Percentiles rank a stretch among this genome's conserved stretches.
These are phyloP conservation scores for Buphagus erythrorhynchus DNA, from an alignment of 2,797 vertebrate genomes.

Conservation along the genomic window DNA sequence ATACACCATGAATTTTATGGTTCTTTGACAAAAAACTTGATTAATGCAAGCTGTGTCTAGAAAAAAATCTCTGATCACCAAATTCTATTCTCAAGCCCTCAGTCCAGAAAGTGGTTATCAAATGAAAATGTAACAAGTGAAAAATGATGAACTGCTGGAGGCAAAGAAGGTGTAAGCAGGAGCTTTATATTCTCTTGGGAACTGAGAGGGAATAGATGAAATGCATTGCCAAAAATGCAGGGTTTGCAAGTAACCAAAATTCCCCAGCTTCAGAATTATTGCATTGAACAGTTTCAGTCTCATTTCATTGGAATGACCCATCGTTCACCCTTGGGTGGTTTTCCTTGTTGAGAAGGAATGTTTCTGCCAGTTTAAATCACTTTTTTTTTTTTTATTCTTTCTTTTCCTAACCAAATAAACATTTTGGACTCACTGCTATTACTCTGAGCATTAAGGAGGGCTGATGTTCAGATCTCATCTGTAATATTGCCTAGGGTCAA, in stretches of 20 bases:
- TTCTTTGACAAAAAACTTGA: slow-evolving; percentile 19
- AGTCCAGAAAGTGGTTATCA: not conserved
- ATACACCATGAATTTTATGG: not conserved
- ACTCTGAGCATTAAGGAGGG: not conserved
- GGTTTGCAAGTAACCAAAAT: not conserved
- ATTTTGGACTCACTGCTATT: not conserved
- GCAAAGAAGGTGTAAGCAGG: not conserved
- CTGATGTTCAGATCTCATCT: not conserved
- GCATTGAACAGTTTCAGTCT: not conserved
- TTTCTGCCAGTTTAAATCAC: not conserved
- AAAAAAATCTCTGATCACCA: not conserved
- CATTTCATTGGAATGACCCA: not conserved
- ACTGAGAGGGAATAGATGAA: not conserved
- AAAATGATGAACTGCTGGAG: not conserved
- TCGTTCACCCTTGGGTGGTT: not conserved
- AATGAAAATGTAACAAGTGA: not conserved
- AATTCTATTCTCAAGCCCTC: not conserved
- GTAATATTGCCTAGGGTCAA: not conserved
- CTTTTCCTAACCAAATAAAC: not conserved
- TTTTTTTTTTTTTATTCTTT: rapidly evolving
- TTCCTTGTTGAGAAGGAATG: not conserved
- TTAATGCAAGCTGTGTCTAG: not conserved
- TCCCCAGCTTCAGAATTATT: not conserved
- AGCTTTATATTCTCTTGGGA: not conserved
- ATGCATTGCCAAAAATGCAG: not conserved